phyloP scores from a whole-genome alignment of 2,113 vertebrate species.

The Leptocoma aspasia region DNA sequence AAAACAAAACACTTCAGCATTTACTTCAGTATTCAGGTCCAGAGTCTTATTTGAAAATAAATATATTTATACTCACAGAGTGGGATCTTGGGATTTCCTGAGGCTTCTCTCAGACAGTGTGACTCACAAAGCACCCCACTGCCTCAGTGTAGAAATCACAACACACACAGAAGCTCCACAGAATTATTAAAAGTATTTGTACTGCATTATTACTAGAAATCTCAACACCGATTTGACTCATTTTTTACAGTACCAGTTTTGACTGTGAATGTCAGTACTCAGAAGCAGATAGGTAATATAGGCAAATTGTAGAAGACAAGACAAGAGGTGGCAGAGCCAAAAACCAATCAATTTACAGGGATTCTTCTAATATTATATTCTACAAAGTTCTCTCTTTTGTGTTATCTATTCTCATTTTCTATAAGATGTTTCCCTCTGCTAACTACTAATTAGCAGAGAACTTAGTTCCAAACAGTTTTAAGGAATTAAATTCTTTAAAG shows the following conservation, averaged over 20 bases:
- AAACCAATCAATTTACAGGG: not conserved
- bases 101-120: not conserved
- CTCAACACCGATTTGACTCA: not conserved
- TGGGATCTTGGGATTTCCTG: not conserved
- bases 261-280: not conserved
- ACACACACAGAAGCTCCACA: not conserved
- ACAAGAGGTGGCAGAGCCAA: not conserved
- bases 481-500: not conserved
- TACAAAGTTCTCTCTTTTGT: not conserved
- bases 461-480: not conserved
- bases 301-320: not conserved
- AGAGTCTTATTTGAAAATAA: not conserved
- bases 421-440: not conserved
- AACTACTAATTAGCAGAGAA: not conserved
- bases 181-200: not conserved
- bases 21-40: not conserved
- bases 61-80: not conserved
- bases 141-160: not conserved
- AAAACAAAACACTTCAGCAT: not conserved
- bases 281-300: not conserved
- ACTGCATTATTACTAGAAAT: not conserved
- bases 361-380: not conserved
- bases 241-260: not conserved
- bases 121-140: not conserved
- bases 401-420: not conserved